Evolutionary conservation across 2,797 vertebrate genomes (phyloP), one percentile per base, ranked within the genome.

Genomic region (Lutjanus argentimaculatus): DNA sequence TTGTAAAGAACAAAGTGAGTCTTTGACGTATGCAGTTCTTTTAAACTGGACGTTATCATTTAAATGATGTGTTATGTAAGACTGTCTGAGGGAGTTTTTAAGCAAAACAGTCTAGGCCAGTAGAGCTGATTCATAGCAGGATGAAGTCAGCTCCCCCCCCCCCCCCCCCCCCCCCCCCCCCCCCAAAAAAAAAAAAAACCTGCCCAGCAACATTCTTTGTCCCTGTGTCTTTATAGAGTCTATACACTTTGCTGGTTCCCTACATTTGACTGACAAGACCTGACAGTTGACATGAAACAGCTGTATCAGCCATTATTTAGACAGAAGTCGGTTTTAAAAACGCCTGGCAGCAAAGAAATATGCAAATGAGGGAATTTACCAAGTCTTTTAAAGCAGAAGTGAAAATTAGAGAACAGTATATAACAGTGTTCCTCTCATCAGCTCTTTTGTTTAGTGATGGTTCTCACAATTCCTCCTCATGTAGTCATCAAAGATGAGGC

Each of bases 181-280:
- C 17, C 8, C 56, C 7, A 30, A 45, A 67, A 36, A 21, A 57
- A 67, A 40, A 19, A 57, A 61, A 65, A 79, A 51, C 77, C 61
- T 74, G 83, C 16, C 77, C 2, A 30, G 62, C 83, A 62, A 61
- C 72, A 85, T 86, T 86, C 40, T 75, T 79, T 40, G 0, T 8
- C 19, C 7, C 3, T 48, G 25, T 74, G 12, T 77, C 17, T 21
- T 5, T 40, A 43, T 51, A 45, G 40, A n/a, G 14, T 8, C 51
- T 58, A 43, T 46, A 43, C 19, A 36, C 46, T 22, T 45, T 56
- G 14, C 21, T 52, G 30, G 43, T 19, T 62, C 7, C 17, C 59
- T 43, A n/a, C 6, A n/a, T 72, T 30, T 58, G 22, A 66, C 56
- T 49, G 51, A 61, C 13, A 43, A 30, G 12, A 52, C 25, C 45